Evolutionary conservation across 2,888 invertebrate species (phyloP).

Genomic region (Himalopsyche kuldschensis): DNA sequence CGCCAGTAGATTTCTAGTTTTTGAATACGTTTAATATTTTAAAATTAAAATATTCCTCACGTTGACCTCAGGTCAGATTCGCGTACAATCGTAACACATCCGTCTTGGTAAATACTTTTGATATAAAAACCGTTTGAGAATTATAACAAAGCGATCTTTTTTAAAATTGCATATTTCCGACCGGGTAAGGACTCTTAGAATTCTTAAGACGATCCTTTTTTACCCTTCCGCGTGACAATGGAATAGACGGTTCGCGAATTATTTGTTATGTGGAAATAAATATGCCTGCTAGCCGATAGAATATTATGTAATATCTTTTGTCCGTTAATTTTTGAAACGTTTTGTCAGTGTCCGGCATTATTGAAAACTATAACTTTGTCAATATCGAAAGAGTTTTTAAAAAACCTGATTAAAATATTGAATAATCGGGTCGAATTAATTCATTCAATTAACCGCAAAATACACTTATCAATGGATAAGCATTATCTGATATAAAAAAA

Average conservation of each 20-base stretch:
- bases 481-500: no score
- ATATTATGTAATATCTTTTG: background rate
- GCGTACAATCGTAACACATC: background rate
- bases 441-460: background rate
- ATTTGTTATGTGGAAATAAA: slow-evolving; percentile 16
- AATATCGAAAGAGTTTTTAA: background rate
- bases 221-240: slow-evolving; percentile 14
- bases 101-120: background rate
- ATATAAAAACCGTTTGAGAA: background rate
- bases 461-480: no score
- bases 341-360: background rate
- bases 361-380: background rate
- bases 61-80: background rate
- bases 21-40: background rate
- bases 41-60: background rate
- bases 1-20: slow-evolving; percentile 19
- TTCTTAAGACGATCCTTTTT: slow-evolving; percentile 18
- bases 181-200: background rate
- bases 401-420: background rate
- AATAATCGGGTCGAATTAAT: background rate
- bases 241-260: slow-evolving; percentile 26
- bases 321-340: background rate
- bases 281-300: background rate
- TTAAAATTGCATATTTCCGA: background rate
- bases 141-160: background rate